These are phyloP conservation scores for Cavia aperea DNA, from an alignment of 2,113 vertebrate species.

Conservation along the genomic window DNA sequence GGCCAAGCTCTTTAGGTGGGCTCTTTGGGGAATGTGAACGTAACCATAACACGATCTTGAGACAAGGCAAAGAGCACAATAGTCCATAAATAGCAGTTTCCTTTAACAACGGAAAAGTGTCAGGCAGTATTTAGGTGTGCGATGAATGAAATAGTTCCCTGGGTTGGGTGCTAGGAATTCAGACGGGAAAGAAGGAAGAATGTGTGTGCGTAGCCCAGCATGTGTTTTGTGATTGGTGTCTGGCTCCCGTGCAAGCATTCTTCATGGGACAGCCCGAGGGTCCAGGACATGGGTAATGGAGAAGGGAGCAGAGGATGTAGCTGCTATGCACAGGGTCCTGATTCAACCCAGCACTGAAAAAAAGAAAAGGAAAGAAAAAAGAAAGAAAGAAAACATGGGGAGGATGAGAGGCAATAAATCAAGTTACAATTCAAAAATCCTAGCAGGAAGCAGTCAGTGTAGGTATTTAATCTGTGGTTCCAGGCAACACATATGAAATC, in stretches of 20 bases:
- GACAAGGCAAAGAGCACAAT: neutral
- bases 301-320: neutral
- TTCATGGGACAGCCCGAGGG: neutral
- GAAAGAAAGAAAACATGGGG: neutral
- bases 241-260: neutral
- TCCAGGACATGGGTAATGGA: neutral
- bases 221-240: neutral
- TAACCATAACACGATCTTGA: accelerated
- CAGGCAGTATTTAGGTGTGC: neutral
- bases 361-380: neutral
- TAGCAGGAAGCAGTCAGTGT: neutral
- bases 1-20: neutral
- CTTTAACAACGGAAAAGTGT: neutral
- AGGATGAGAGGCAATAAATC: neutral
- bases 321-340: neutral
- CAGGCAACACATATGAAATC: neutral
- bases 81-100: neutral
- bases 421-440: neutral
- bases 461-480: neutral
- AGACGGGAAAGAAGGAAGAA: neutral
- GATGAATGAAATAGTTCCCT: neutral
- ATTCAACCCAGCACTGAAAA: neutral
- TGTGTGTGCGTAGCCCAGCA: neutral
- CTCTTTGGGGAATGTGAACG: neutral
- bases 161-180: neutral